Evolutionary conservation across 37 sponge, comb jelly and placozoan genomes (phyloP), one percentile per base, ranked within the genome.

Genomic region (Corticium candelabrum): DNA sequence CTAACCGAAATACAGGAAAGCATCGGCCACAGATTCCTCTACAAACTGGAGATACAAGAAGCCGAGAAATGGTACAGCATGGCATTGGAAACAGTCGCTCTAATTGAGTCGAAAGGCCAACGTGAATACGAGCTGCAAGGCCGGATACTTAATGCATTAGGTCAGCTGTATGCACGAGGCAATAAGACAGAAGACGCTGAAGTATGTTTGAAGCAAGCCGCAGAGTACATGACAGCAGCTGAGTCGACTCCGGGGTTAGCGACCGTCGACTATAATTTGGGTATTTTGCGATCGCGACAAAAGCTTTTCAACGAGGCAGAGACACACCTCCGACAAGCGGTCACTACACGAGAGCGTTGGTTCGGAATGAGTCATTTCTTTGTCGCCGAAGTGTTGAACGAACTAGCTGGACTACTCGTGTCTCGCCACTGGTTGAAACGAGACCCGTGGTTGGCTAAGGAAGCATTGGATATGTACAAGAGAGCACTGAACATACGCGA

Each of bases 351-450:
- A 15, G 31, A 70, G 31, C 29, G 29, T 7, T 70, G 73, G 73
- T 70, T 30, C 31, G 73, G 73, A 4, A 5, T 4, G 29, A 15
- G 31, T 7, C 73, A 70, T 15, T 32, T 32, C 31, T 4, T 5
- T 32, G 31, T 70, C 36, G 73, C 73, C 73, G 73, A 70, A 29
- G 21, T 34, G 5, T 32, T 70, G 31, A 70, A 70, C 73, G 35
- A 70, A 4, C 21, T 70, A 32, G 73, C 73, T 34, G 73, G 73
- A 4, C 31, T 70, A 5, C 33, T 70, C 7, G 62, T 50, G 15
- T 21, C 15, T 27, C 62, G 62, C 11, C 11, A 50, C 62, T 50
- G 11, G 15, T 50, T 27, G 15, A 11, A 50, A 50, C 62, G 62
- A 50, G 62, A 50, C 21, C 15, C 62, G 62, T 27, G 15, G 62